Percentiles rank a stretch among this genome's conserved stretches.
phyloP scores from a whole-genome alignment of 2,113 vertebrate genomes.

The Nanorana parkeri region DNA sequence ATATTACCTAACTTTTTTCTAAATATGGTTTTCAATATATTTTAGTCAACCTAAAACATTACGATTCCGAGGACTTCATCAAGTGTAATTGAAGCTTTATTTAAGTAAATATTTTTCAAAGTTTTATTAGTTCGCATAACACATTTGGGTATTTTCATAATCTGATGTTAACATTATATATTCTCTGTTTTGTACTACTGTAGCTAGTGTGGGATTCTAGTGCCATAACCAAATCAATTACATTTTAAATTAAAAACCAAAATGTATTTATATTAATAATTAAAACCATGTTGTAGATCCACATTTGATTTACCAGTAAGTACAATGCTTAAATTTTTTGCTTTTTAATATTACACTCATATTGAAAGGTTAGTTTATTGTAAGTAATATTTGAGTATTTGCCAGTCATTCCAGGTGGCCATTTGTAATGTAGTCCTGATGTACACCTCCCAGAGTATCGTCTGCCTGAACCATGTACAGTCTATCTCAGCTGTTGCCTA shows the following conservation, averaged over 20 bases:
- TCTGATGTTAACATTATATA: slow-evolving; percentile 20
- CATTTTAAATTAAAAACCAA: slow-evolving; percentile 31
- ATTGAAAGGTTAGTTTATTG: too few species aligned
- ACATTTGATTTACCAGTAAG: not conserved
- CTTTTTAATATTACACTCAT: not conserved
- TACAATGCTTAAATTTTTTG: not conserved
- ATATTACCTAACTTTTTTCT: slow-evolving; percentile 15
- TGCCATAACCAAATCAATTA: slow-evolving; percentile 33
- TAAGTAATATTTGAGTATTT: too few species aligned
- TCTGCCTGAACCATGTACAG: too few species aligned
- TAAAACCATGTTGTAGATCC: slow-evolving; percentile 22
- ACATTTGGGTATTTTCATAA: slow-evolving; percentile 29
- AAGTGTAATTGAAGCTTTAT: slow-evolving; percentile 32
- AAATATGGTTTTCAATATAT: slow-evolving; percentile 39
- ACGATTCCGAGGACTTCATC: slow-evolving; percentile 4
- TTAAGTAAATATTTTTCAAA: slow-evolving; percentile 48
- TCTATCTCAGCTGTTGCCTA: too few species aligned
- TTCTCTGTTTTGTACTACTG: slow-evolving; percentile 8
- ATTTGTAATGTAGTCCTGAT: too few species aligned
- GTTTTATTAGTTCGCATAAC: slow-evolving; percentile 37
- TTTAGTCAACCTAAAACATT: slow-evolving; percentile 34
- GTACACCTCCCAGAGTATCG: too few species aligned
- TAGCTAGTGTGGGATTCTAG: slow-evolving; percentile 18
- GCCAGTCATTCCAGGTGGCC: too few species aligned
- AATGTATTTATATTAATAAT: slow-evolving; percentile 31